These are phyloP conservation scores for Furnarius figulus DNA, from an alignment of 2,113 vertebrate species.

Conservation along the genomic window DNA sequence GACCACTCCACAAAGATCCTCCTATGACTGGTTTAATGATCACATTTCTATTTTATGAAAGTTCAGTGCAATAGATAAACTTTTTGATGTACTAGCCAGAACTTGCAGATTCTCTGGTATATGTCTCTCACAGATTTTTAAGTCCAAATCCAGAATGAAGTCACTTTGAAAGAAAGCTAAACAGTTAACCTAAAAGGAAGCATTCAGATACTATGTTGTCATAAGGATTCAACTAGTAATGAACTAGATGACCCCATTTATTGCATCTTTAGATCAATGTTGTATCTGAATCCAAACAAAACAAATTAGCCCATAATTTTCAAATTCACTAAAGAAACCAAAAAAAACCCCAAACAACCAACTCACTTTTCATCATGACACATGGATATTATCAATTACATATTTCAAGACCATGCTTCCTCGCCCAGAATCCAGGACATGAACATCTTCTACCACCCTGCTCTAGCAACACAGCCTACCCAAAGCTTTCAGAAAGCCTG, in stretches of 20 bases:
- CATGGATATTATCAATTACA: neutral
- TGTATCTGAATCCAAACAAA: neutral
- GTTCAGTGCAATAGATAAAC: neutral
- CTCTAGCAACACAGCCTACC: neutral
- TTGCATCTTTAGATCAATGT: neutral
- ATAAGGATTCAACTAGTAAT: neutral
- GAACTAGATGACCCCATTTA: neutral
- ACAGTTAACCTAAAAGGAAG: neutral
- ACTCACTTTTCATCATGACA: neutral
- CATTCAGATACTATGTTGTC: neutral
- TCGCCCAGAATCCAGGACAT: fast-evolving
- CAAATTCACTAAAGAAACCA: neutral
- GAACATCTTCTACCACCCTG: neutral
- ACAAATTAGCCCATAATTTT: neutral
- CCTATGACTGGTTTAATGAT: neutral
- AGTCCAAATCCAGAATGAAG: neutral
- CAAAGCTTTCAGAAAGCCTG: neutral
- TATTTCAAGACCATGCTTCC: neutral
- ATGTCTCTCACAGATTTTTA: neutral
- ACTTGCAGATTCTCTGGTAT: neutral
- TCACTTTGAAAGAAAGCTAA: neutral
- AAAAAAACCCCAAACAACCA: neutral
- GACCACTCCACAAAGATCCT: neutral
- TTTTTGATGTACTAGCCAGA: neutral
- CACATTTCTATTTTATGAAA: neutral